These are phyloP conservation scores for Campoplex capitator DNA, from an alignment of 2,888 invertebrate genomes.

Conservation along the genomic window DNA sequence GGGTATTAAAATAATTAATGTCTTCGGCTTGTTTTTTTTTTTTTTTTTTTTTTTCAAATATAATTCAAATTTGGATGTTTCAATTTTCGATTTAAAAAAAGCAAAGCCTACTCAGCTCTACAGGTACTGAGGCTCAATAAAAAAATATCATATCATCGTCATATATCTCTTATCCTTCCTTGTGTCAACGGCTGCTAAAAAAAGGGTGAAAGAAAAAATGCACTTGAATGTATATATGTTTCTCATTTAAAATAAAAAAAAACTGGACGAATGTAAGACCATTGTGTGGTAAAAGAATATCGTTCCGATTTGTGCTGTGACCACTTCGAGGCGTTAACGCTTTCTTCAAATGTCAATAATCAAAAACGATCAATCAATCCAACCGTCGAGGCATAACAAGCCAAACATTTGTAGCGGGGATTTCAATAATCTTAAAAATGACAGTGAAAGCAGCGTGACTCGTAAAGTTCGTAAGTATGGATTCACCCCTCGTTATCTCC, in stretches of 20 bases:
- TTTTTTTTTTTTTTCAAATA: no score
- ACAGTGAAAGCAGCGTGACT: slow-evolving; percentile 17
- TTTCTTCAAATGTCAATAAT: not conserved
- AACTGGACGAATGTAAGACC: not conserved
- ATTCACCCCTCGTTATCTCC: slow-evolving; percentile 1
- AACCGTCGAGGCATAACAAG: not conserved
- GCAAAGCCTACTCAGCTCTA: no score
- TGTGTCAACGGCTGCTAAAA: not conserved
- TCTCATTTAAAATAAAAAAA: not conserved
- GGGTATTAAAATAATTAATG: no score
- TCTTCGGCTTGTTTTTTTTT: no score
- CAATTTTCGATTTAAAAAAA: no score
- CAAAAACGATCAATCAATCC: not conserved
- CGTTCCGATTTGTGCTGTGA: not conserved
- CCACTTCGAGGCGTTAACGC: not conserved
- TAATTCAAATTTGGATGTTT: no score
- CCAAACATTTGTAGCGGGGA: slow-evolving; percentile 40
- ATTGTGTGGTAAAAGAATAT: not conserved
- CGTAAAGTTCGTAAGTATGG: not conserved
- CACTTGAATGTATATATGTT: not conserved
- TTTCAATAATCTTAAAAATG: slow-evolving; percentile 42
- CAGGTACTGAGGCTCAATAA: not conserved
- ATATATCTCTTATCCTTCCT: no score
- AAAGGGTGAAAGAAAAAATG: not conserved
- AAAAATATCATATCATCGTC: no score